phyloP scores from a whole-genome alignment of 2,888 invertebrate genomes.

The Elmis aenea region DNA sequence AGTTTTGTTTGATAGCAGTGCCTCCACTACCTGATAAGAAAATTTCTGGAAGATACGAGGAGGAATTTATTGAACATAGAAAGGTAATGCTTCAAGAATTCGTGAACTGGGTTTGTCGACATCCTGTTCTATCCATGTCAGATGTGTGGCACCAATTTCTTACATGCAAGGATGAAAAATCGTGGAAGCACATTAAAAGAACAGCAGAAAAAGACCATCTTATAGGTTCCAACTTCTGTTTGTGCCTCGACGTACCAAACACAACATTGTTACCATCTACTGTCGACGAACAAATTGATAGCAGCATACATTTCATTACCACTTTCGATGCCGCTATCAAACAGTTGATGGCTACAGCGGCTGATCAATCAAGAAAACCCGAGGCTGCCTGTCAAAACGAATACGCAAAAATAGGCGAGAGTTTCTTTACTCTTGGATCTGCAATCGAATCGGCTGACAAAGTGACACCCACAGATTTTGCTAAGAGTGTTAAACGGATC shows the following conservation, averaged over 20 bases:
- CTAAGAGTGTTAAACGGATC: conserved; percentile 72
- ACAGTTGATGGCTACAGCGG: conserved; percentile 70
- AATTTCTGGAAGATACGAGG: conserved; percentile 94
- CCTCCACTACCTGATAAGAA: conserved; percentile 98
- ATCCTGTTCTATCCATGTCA: conserved; percentile 87
- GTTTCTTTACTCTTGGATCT: conserved; percentile 78
- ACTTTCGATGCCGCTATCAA: conserved; percentile 86
- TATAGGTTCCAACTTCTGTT: conserved; percentile 85
- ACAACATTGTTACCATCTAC: conserved; percentile 67
- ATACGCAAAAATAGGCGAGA: conserved; percentile 83
- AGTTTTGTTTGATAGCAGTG: conserved; percentile 90
- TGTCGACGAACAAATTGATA: conserved; percentile 79
- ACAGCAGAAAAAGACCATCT: conserved; percentile 92
- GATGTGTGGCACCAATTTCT: conserved; percentile 97
- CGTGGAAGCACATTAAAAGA: conserved; percentile 95
- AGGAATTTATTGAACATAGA: conserved; percentile 92
- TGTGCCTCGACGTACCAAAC: conserved; percentile 81
- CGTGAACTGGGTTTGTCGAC: conserved; percentile 93
- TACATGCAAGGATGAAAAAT: conserved; percentile 94
- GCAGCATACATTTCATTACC: conserved; percentile 74
- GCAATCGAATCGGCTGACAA: conserved; percentile 77
- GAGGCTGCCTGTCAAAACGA: conserved; percentile 83
- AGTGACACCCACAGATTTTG: conserved; percentile 62
- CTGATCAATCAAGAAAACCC: conserved; percentile 84
- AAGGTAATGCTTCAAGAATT: conserved; percentile 92